A percentile compares a stretch with the other conserved stretches of the same genome.
These are phyloP conservation scores for Thermophis baileyi DNA, from an alignment of 2,113 vertebrate genomes.

Conservation along the genomic window DNA sequence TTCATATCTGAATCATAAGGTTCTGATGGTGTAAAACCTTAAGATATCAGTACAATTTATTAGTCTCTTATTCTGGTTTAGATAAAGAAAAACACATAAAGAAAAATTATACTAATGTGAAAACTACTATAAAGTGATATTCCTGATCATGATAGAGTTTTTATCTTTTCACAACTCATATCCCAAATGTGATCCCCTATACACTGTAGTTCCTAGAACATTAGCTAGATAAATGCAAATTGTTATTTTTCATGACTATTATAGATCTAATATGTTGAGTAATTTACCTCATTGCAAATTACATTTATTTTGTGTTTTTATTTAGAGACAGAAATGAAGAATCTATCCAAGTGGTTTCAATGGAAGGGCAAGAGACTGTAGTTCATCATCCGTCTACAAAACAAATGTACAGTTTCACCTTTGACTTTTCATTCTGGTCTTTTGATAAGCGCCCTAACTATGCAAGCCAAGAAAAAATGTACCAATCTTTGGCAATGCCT, in stretches of 20 bases:
- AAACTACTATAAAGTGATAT: not conserved
- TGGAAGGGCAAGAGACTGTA: conserved; percentile 76
- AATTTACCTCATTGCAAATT: not conserved
- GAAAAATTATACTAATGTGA: not conserved
- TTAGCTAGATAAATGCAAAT: not conserved
- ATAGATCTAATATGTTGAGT: not conserved
- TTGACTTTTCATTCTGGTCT: conserved; percentile 89
- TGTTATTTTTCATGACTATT: not conserved
- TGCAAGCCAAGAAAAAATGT: conserved; percentile 80
- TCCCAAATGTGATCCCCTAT: not conserved
- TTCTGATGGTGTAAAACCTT: not conserved
- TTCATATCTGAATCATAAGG: not conserved
- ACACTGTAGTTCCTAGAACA: not conserved
- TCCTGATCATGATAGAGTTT: not conserved
- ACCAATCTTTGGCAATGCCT: conserved; percentile 78
- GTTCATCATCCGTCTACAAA: conserved; percentile 81
- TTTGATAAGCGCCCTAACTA: conserved; percentile 76
- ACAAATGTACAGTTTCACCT: conserved; percentile 80
- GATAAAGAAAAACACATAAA: not conserved
- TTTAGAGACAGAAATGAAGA: conserved; percentile 83
- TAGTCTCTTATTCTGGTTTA: not conserved
- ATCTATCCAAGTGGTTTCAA: conserved; percentile 75
- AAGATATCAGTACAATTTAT: not conserved
- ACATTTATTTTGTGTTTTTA: conserved; percentile 16
- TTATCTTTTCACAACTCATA: not conserved